These are phyloP conservation scores for Callocephalon fimbriatum DNA, from an alignment of 2,113 vertebrate species.

Conservation along the genomic window DNA sequence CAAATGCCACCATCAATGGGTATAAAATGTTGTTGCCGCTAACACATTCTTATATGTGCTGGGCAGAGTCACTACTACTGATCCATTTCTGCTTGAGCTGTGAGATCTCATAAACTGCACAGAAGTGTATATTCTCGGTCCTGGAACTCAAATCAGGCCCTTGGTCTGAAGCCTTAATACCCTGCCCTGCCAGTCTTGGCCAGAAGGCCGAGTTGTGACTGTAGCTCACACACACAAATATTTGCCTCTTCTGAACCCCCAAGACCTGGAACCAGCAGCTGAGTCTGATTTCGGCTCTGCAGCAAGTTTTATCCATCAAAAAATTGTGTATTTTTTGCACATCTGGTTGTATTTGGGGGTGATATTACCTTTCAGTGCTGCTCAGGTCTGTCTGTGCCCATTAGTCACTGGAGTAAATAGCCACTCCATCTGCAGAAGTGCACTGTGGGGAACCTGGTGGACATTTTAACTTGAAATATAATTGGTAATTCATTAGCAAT, in stretches of 20 bases:
- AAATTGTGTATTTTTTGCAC: not conserved
- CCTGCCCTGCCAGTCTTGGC: not conserved
- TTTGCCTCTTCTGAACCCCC: not conserved
- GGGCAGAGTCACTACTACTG: not conserved
- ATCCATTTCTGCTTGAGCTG: not conserved
- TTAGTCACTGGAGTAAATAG: not conserved
- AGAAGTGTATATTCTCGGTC: not conserved
- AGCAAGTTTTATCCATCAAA: not conserved
- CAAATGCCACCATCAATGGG: not conserved
- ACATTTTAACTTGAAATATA: not conserved
- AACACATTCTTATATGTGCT: not conserved
- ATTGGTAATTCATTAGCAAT: not conserved
- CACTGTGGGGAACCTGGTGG: not conserved
- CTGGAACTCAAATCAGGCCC: not conserved
- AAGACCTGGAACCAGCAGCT: conserved; percentile 2
- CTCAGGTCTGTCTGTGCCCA: not conserved
- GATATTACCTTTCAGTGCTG: conserved; percentile 3
- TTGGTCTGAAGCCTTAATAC: not conserved
- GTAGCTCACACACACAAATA: not conserved
- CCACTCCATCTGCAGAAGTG: not conserved
- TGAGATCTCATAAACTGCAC: not conserved
- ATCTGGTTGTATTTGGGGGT: conserved; percentile 39
- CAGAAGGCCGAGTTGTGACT: not conserved
- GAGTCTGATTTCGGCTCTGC: not conserved
- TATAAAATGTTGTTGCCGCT: not conserved